These are phyloP conservation scores for Tenthredo amoena DNA, from an alignment of 2,888 invertebrate species.

Conservation along the genomic window DNA sequence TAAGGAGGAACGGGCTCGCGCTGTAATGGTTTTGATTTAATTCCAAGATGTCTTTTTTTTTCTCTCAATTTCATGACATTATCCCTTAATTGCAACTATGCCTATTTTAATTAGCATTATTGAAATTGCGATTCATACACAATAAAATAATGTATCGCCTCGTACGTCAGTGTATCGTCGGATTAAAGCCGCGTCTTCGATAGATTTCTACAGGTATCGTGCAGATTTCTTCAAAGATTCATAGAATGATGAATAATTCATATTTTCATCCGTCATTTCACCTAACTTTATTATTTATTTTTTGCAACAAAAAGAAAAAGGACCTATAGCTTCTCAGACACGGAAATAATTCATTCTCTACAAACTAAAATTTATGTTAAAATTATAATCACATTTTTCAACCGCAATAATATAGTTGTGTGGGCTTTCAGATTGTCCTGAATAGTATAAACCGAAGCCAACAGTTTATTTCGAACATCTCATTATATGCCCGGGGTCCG, in stretches of 20 bases:
- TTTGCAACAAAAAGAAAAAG: background rate
- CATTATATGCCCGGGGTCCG: background rate
- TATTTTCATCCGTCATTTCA: background rate
- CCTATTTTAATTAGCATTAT: background rate
- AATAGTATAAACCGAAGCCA: background rate
- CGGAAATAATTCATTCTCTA: constrained; percentile 1
- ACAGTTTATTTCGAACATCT: background rate
- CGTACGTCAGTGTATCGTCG: background rate
- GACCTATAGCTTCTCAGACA: background rate
- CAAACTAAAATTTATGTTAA: background rate
- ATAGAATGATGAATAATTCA: constrained; percentile 7
- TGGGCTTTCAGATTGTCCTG: background rate
- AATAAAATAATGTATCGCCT: background rate
- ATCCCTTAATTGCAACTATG: background rate
- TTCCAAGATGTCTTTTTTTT: background rate
- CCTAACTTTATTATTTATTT: background rate
- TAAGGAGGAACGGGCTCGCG: background rate
- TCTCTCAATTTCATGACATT: background rate
- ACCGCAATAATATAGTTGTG: background rate
- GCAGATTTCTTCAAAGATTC: background rate
- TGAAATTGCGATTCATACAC: background rate
- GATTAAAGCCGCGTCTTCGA: background rate
- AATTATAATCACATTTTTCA: background rate
- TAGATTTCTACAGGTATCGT: background rate
- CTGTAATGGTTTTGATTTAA: background rate